Percentiles rank a stretch among this genome's conserved stretches.
These are phyloP conservation scores for Anguilla marmorata DNA, from an alignment of 2,797 vertebrate species.

Conservation along the genomic window DNA sequence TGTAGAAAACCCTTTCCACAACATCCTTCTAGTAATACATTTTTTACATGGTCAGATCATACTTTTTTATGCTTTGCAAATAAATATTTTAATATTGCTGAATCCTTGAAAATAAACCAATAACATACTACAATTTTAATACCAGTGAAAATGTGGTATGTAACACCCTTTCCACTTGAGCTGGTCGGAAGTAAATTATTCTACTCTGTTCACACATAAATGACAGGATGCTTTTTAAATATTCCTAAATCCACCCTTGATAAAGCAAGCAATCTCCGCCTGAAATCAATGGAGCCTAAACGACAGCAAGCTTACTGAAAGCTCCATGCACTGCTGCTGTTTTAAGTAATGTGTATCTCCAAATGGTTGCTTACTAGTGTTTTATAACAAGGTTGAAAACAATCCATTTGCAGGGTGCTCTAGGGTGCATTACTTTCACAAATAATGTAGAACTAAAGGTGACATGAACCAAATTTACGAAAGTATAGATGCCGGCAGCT, in stretches of 20 bases:
- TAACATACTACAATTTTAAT: not conserved
- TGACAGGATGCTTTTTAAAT: not conserved
- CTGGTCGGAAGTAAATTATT: not conserved
- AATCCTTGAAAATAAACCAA: not conserved
- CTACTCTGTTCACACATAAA: not conserved
- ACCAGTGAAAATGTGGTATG: not conserved
- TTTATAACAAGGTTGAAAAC: not conserved
- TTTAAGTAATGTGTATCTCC: not conserved
- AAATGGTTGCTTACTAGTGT: not conserved
- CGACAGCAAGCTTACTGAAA: not conserved
- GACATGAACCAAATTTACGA: not conserved
- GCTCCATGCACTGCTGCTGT: not conserved
- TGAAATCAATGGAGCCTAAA: not conserved
- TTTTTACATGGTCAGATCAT: not conserved
- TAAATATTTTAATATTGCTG: constrained; percentile 4
- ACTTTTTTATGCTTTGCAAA: not conserved
- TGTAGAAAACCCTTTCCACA: not conserved
- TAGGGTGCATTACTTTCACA: not conserved
- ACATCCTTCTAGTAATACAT: not conserved
- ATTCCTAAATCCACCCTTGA: not conserved
- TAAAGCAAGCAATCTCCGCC: not conserved
- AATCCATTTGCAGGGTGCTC: not conserved
- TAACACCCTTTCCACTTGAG: not conserved
- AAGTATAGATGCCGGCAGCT: not conserved
- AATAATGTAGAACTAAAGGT: no score